These are phyloP conservation scores for Phenacoccus solenopsis DNA, from an alignment of 1,140 invertebrate species.

Conservation along the genomic window DNA sequence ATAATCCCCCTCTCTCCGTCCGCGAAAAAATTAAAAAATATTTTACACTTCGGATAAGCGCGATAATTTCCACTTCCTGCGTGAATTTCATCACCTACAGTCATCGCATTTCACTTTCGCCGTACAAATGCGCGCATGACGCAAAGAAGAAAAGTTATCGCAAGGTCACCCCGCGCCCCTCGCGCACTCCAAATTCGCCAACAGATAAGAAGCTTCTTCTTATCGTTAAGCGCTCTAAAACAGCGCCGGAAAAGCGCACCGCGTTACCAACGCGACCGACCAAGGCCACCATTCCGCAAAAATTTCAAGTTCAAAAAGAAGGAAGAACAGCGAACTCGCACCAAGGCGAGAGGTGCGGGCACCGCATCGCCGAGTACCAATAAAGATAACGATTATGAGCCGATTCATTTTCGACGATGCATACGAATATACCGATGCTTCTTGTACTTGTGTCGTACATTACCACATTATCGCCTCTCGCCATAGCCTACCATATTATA, in stretches of 20 bases:
- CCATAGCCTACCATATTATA: not conserved
- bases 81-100: no score
- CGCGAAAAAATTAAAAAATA: no score
- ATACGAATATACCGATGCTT: not conserved
- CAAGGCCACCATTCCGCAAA: not conserved
- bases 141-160: slow-evolving; percentile 2
- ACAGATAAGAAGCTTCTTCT: not conserved
- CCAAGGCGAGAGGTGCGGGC: not conserved
- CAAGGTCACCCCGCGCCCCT: not conserved
- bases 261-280: no score
- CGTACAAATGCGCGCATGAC: no score
- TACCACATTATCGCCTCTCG: not conserved
- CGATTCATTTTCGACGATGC: not conserved
- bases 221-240: not conserved
- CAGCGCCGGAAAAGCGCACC: no score
- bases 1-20: no score
- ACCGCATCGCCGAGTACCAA: not conserved
- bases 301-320: slow-evolving; percentile 1
- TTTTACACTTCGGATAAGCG: no score
- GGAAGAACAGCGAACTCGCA: not conserved
- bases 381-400: not conserved
- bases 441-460: no score
- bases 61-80: no score
- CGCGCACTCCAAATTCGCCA: no score
- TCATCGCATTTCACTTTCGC: no score